phyloP scores from a whole-genome alignment of 1,140 invertebrate species.

The Drosophila ogumai region DNA sequence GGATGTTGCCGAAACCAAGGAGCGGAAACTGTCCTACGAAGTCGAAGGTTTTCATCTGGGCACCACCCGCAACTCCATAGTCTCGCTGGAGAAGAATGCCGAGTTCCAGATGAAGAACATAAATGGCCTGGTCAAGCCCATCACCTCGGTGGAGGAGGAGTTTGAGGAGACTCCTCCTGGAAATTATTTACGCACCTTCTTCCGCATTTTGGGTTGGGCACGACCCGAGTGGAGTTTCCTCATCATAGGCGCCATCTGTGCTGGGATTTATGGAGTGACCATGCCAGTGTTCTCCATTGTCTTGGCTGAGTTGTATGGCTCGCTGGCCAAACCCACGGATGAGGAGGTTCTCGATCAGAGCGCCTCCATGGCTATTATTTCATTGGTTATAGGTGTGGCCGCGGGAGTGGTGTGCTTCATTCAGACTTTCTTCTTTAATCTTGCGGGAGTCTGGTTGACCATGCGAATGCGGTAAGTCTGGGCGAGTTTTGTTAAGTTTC shows the following conservation, averaged over 20 bases:
- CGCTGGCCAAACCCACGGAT: slow-evolving; percentile 86
- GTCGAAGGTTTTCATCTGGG: slow-evolving; percentile 18
- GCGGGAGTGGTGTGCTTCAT: slow-evolving; percentile 89
- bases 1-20: slow-evolving; percentile 89
- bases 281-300: slow-evolving; percentile 93
- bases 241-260: slow-evolving; percentile 89
- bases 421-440: slow-evolving; percentile 91
- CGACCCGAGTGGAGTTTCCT: slow-evolving; percentile 92
- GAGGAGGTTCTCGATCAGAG: slow-evolving; percentile 87
- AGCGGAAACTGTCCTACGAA: slow-evolving; percentile 61
- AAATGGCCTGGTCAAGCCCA: slow-evolving; percentile 13
- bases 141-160: not conserved
- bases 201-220: slow-evolving; percentile 90
- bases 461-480: slow-evolving; percentile 87
- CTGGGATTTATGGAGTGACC: slow-evolving; percentile 89
- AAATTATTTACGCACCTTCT: slow-evolving; percentile 80
- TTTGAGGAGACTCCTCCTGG: slow-evolving; percentile 8
- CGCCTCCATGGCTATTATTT: slow-evolving; percentile 88
- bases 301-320: slow-evolving; percentile 92
- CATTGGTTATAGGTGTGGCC: slow-evolving; percentile 90
- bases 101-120: slow-evolving; percentile 71
- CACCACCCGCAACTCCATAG: slow-evolving; percentile 21
- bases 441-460: slow-evolving; percentile 92
- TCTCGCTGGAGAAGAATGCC: slow-evolving; percentile 58
- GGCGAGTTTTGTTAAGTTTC: not conserved